Evolutionary conservation across 1,140 invertebrate genomes (phyloP), one percentile per base, ranked within the genome.

Genomic region (Formica selysi): DNA sequence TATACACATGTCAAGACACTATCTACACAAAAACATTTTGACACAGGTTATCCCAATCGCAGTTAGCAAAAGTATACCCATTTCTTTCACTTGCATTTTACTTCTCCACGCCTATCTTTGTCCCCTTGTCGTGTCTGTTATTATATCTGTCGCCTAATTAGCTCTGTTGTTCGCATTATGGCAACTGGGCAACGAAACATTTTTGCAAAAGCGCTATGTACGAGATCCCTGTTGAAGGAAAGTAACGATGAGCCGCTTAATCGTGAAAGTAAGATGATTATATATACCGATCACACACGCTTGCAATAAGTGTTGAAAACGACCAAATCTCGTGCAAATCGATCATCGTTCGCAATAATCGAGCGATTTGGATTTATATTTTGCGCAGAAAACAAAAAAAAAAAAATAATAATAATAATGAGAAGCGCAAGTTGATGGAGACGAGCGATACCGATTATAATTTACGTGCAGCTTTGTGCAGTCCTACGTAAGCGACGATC

Each of bases 101-200:
- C 26, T 38, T 36, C 70, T 57, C 57, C 68, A 70, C 29, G 80
- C 71, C 57, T 73, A 88, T 74, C 54, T 74, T 59, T 74, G 19
- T 74, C 65, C 13, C 48, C 57, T 44, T 57, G 41, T 86, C 61
- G 26, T 87, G 54, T 64, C 76, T 78, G 59, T 62, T 79, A 64
- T 79, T 68, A 70, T 85, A 51, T 90, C 68, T 84, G 86, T 90
- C 86, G 88, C 86, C 74, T 84, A 90, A 89, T 73, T 64, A 70
- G 84, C 81, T 89, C 74, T 67, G 65, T 88, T 68, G 57, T 32
- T 73, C 74, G 85, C 68, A 86, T 61, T 61, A 54, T 44, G 26
- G 48, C 74, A 59, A 44, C 57, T 76, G 81, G 44, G 62, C 80
- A 62, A 85, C 68, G 51, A 86, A 70, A 76, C n/a, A 36, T 74